A percentile compares a stretch with the other conserved stretches of the same genome.
phyloP scores from a whole-genome alignment of 2,113 vertebrate genomes.

The Galemys pyrenaicus region DNA sequence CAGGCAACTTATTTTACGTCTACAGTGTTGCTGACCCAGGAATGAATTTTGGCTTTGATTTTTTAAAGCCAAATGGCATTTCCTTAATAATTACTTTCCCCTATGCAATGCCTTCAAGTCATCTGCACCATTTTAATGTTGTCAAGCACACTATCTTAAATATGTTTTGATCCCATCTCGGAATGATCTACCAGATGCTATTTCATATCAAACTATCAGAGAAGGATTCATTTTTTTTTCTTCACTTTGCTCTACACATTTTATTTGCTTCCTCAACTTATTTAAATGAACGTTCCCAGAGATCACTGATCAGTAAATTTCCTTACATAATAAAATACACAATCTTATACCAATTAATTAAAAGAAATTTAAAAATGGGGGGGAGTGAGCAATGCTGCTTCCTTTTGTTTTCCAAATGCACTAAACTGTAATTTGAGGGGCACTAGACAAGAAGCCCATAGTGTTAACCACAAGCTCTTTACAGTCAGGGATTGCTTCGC shows the following conservation, averaged over 20 bases:
- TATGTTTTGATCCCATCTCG: not conserved
- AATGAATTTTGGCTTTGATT: conserved; percentile 11
- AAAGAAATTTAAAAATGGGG: not conserved
- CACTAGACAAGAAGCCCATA: not conserved
- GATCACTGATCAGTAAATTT: not conserved
- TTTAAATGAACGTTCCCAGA: not conserved
- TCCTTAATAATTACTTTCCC: conserved; percentile 30
- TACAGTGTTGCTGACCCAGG: not conserved
- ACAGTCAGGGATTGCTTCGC: not conserved
- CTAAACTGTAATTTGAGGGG: not conserved
- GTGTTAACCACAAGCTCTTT: not conserved
- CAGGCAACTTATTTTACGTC: not conserved
- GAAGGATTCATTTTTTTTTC: not conserved
- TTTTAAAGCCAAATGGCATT: not conserved
- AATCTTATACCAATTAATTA: not conserved
- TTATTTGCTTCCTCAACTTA: not conserved
- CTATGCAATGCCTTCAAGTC: not conserved
- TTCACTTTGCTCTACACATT: not conserved
- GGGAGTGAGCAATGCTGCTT: not conserved
- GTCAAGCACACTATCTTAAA: not conserved
- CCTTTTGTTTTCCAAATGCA: not conserved
- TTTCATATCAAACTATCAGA: conserved; percentile 5
- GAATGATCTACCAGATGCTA: not conserved
- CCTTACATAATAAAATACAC: not conserved
- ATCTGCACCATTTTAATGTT: not conserved